Evolutionary conservation across 2,888 invertebrate genomes (phyloP).

Genomic region (Phengaris arion): DNA sequence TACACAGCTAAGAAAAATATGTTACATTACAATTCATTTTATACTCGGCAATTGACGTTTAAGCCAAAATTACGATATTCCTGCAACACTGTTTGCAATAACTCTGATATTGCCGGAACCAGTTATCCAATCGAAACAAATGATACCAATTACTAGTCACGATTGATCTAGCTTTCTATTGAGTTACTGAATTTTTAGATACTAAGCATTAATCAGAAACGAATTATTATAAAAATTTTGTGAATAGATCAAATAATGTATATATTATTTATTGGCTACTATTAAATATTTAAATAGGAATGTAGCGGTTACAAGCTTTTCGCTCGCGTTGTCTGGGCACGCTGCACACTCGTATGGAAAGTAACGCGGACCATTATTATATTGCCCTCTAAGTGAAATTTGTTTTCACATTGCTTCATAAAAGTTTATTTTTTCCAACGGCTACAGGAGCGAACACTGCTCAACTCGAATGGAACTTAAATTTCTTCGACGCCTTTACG

Average conservation of each 20-base stretch:
- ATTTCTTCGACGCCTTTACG: slow-evolving; percentile 36
- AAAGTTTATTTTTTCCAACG: slow-evolving; percentile 57
- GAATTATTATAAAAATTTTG: not conserved
- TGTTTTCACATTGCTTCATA: slow-evolving; percentile 63
- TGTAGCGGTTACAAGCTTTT: slow-evolving; percentile 57
- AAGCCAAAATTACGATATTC: not conserved
- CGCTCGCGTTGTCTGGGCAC: slow-evolving; percentile 50
- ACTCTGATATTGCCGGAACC: slow-evolving; percentile 5
- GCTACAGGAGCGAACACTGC: slow-evolving; percentile 50
- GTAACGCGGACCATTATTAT: slow-evolving; percentile 72
- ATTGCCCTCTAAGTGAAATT: slow-evolving; percentile 74
- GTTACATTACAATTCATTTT: not conserved
- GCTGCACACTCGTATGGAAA: slow-evolving; percentile 59
- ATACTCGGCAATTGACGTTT: not conserved
- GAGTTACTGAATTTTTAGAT: not conserved
- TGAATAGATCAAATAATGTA: slow-evolving; percentile 1
- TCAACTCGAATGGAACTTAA: slow-evolving; percentile 38
- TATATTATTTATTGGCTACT: slow-evolving; percentile 28
- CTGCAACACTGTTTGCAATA: slow-evolving; percentile 9
- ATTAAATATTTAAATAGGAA: slow-evolving; percentile 51
- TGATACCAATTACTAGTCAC: not conserved
- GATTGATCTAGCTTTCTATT: not conserved
- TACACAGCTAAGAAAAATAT: not conserved
- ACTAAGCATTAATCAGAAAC: not conserved
- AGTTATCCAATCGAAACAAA: slow-evolving; percentile 15